Percentiles rank a stretch among this genome's conserved stretches.
Conservation (phyloP, 2,797 vertebrate species). For the Anisognathus igniventris region DNA sequence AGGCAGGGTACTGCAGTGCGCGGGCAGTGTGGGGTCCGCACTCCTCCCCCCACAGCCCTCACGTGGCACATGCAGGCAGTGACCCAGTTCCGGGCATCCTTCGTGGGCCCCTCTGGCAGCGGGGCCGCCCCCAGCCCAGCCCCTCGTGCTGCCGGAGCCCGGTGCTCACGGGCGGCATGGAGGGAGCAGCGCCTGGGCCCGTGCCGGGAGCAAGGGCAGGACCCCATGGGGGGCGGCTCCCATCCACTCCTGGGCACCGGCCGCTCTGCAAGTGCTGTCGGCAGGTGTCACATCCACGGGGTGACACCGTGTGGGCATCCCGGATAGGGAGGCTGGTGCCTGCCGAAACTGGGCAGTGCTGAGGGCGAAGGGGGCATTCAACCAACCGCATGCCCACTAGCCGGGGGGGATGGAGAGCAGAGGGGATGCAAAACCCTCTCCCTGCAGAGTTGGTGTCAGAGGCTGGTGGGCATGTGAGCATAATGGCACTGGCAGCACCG, state of each 20-base stretch:
- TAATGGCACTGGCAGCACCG: not conserved
- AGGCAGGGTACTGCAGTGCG: not conserved
- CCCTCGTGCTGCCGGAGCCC: accelerated
- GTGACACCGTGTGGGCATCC: not conserved
- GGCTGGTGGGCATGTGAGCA: accelerated
- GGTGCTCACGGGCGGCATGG: accelerated
- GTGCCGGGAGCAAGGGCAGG: not conserved
- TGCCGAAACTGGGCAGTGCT: not conserved
- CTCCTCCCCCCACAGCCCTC: not conserved
- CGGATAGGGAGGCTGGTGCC: not conserved
- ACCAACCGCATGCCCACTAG: not conserved
- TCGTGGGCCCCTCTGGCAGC: accelerated
- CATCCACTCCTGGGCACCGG: accelerated
- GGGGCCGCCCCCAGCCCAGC: accelerated
- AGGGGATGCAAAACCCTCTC: not conserved
- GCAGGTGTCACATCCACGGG: not conserved
- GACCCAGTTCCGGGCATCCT: not conserved
- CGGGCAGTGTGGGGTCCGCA: accelerated
- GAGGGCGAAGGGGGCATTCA: accelerated
- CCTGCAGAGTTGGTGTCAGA: accelerated
- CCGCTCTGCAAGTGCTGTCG: not conserved
- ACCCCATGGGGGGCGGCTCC: not conserved
- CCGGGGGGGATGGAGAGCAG: accelerated
- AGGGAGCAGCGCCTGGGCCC: accelerated
- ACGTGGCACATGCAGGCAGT: not conserved